Percentiles rank a stretch among this genome's conserved stretches.
phyloP scores from a whole-genome alignment of 2,888 invertebrate species.

The Sphaerophoria rueppellii region DNA sequence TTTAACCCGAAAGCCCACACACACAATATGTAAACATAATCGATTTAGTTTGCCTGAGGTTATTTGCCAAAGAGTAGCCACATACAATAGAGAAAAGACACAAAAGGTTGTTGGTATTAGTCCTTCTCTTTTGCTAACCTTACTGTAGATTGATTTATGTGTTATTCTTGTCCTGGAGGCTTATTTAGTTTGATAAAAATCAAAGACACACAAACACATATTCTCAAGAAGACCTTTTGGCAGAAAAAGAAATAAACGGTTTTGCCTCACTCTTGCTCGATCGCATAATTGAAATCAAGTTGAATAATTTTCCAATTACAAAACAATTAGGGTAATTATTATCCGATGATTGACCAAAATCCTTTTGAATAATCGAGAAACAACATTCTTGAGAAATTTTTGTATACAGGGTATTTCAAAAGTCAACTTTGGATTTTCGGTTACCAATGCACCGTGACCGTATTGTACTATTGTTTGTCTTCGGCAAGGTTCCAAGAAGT shows the following conservation, averaged over 20 bases:
- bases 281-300: not conserved
- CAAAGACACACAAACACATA: conserved; percentile 3
- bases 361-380: conserved; percentile 54
- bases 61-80: conserved; percentile 55
- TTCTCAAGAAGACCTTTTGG: not conserved
- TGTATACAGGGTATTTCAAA: too few relatives aligned
- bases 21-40: conserved; percentile 44
- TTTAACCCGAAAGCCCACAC: not conserved
- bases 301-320: conserved; percentile 47
- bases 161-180: conserved; percentile 14
- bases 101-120: conserved; percentile 5
- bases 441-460: too few relatives aligned
- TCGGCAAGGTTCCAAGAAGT: too few relatives aligned
- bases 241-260: not conserved
- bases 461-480: too few relatives aligned
- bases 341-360: conserved; percentile 54
- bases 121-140: not conserved
- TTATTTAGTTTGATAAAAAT: conserved; percentile 32
- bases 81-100: conserved; percentile 37
- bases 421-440: too few relatives aligned
- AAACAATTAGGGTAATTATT: conserved; percentile 69
- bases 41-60: conserved; percentile 55
- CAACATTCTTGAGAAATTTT: too few relatives aligned
- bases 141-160: conserved; percentile 44
- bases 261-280: not conserved